These are phyloP conservation scores for Muschampia plurimacula DNA, from an alignment of 2,888 invertebrate genomes.

Conservation along the genomic window DNA sequence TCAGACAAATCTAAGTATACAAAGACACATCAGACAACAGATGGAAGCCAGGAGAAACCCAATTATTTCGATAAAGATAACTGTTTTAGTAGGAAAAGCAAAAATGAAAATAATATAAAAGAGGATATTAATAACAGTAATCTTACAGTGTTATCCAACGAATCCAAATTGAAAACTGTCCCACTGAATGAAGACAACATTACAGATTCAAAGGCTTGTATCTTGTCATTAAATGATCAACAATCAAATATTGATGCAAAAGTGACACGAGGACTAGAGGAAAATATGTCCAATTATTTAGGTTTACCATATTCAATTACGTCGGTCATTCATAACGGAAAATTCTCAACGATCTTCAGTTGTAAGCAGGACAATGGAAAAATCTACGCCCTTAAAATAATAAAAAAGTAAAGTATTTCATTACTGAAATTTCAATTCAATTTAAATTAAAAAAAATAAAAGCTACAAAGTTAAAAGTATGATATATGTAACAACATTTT, in stretches of 20 bases:
- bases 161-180: background rate
- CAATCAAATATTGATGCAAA: background rate
- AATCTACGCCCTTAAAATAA: conserved; percentile 56
- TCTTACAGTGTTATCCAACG: background rate
- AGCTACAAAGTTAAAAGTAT: background rate
- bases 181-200: background rate
- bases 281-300: conserved; percentile 46
- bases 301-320: conserved; percentile 47
- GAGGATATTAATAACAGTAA: background rate
- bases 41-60: background rate
- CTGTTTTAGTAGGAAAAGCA: background rate
- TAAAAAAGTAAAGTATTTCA: conserved; percentile 52
- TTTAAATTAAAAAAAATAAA: background rate
- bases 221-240: background rate
- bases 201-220: background rate
- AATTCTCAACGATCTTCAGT: conserved; percentile 58
- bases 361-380: conserved; percentile 50
- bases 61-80: background rate
- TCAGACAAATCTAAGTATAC: background rate
- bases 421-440: background rate
- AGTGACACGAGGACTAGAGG: conserved; percentile 44
- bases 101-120: background rate
- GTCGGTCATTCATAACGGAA: conserved; percentile 53
- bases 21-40: background rate
- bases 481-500: background rate